Base-by-base conservation (phyloP, 2,797 vertebrate species). In the Psittacula echo region DNA sequence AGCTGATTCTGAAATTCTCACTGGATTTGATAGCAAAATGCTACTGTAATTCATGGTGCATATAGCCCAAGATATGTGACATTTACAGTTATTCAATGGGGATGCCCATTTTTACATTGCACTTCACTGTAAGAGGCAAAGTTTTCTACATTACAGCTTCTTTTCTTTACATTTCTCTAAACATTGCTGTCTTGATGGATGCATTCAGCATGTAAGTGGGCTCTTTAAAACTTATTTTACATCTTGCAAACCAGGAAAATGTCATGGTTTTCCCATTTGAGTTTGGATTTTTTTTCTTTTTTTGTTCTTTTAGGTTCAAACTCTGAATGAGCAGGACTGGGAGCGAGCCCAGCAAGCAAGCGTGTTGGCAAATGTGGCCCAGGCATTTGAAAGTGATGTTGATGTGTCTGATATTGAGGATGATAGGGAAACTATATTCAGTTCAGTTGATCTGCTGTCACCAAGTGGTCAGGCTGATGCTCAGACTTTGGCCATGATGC, bases 291-390 rank as follows among this genome's bases (percentile, higher is more conserved):
- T 32, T 42, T 56, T 30, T 64, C 41, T 60, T 30, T 8, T n/a
- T 8, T 8, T 45, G 47, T 53, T 74, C 75, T 67, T 53, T 37
- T 92, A 99, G 99, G 99, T 99, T 91, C 99, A 99, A 93, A 99
- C 99, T 7, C 97, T 99, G 53, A 99, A 99, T 0, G 99, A 99
- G 92, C 99, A 99, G 98, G 99, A 99, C 37, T 99, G 99, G 99
- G 99, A 99, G 85, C 98, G 99, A 15, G 99, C 99, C 84, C 99
- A 99, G 94, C 99, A 99, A 97, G 99, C 99, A 19, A 99, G 98
- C 3, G 99, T 99, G 29, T 93, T 99, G 96, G 99, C 99, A 9
- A 99, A 99, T 0, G 99, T 99, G 66, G 99, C 99, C 5, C 99
- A 99, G 77, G 99, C 99, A 0, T 99, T 99, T 11, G 99, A 99